These are phyloP conservation scores for Bos indicus DNA, from an alignment of 2,113 vertebrate genomes.

Conservation along the genomic window DNA sequence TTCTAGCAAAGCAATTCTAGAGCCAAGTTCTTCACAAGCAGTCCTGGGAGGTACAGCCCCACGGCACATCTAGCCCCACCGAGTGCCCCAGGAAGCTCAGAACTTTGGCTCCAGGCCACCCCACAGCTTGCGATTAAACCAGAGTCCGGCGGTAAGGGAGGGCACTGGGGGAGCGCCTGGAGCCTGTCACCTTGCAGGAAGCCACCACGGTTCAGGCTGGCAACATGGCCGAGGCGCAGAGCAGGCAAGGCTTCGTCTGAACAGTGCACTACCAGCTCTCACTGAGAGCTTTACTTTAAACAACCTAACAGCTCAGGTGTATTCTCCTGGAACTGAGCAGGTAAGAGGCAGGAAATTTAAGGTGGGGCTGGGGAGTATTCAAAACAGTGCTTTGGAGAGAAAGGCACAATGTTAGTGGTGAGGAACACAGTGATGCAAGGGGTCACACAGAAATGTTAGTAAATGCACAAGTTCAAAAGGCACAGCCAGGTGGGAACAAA, in stretches of 20 bases:
- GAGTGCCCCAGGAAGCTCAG: background rate
- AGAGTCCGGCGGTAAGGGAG: background rate
- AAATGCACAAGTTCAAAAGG: background rate
- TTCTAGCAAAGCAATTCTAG: background rate
- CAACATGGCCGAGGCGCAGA: too few relatives aligned
- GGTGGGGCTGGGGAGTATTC: rapidly evolving
- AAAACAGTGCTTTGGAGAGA: too few relatives aligned
- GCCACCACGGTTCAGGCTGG: background rate
- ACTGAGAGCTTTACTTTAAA: background rate
- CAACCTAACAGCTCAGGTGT: background rate
- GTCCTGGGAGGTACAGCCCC: background rate
- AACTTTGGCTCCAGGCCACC: background rate
- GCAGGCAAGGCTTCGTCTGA: background rate
- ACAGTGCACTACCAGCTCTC: background rate
- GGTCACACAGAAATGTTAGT: background rate
- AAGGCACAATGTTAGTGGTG: background rate
- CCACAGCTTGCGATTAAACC: background rate
- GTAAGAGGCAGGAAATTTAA: background rate
- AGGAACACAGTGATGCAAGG: background rate
- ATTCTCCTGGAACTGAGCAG: background rate
- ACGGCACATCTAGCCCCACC: background rate
- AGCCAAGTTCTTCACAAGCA: background rate
- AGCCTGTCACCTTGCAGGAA: background rate
- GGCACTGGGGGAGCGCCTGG: background rate
- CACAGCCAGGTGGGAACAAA: background rate